Percentiles rank a stretch among this genome's conserved stretches.
phyloP scores from a whole-genome alignment of 1,140 invertebrate genomes.

The Euura saliciscinereae region DNA sequence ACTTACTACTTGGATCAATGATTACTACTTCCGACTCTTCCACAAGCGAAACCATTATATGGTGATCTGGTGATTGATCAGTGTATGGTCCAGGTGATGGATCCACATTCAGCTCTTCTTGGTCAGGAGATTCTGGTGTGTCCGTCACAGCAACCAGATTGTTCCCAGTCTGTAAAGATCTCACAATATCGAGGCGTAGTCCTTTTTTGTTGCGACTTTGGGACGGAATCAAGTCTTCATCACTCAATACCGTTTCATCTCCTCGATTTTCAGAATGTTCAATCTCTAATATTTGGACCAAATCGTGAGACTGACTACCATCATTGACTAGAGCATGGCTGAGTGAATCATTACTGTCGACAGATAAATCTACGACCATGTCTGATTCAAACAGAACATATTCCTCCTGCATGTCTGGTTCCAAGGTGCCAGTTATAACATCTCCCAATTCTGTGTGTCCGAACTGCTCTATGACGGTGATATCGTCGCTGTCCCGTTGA shows the following conservation, averaged over 20 bases:
- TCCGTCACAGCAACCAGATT: constrained; percentile 53
- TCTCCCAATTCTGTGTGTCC: constrained; percentile 61
- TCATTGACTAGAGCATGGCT: constrained; percentile 55
- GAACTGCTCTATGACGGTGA: constrained; percentile 67
- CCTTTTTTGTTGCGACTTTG: constrained; percentile 51
- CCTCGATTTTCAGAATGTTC: constrained; percentile 45
- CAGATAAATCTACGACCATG: constrained; percentile 65
- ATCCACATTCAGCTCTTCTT: constrained; percentile 57
- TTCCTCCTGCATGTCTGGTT: constrained; percentile 64
- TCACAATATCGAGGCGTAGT: constrained; percentile 47
- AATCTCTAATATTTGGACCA: constrained; percentile 57
- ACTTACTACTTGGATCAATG: constrained; percentile 64
- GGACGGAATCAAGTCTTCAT: constrained; percentile 44
- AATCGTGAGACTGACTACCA: constrained; percentile 47
- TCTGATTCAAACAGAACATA: constrained; percentile 68
- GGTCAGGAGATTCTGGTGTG: constrained; percentile 62
- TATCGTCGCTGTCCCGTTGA: constrained; percentile 63
- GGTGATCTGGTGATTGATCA: constrained; percentile 50
- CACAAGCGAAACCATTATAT: constrained; percentile 54
- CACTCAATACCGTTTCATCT: constrained; percentile 47
- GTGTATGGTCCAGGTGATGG: constrained; percentile 55
- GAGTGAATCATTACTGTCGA: constrained; percentile 66
- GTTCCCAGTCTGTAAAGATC: constrained; percentile 43
- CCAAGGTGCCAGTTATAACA: constrained; percentile 64
- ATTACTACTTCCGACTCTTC: constrained; percentile 68